phyloP scores from a whole-genome alignment of 2,797 vertebrate genomes.

The Ibycter americanus region DNA sequence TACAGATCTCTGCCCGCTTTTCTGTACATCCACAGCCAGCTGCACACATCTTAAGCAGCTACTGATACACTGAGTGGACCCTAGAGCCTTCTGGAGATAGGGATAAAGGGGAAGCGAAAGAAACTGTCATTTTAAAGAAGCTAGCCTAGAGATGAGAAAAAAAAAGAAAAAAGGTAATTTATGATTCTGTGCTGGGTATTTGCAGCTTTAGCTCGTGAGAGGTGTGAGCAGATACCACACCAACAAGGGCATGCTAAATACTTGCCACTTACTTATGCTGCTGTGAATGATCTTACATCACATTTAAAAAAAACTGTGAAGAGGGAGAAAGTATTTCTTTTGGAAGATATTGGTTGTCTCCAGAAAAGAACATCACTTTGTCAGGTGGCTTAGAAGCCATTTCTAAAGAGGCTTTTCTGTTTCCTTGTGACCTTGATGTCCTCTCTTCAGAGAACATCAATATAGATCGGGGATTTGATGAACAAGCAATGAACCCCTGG shows the following conservation, averaged over 20 bases:
- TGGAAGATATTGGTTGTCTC: not conserved
- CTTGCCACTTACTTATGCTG: not conserved
- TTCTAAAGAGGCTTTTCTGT: not conserved
- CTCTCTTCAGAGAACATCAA: not conserved
- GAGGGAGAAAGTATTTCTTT: not conserved
- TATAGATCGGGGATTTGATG: not conserved
- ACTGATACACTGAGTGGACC: not conserved
- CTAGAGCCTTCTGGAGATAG: not conserved
- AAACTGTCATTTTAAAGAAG: not conserved
- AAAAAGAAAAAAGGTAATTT: not conserved
- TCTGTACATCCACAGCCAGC: not conserved
- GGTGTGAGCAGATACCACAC: not conserved
- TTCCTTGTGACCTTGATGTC: not conserved
- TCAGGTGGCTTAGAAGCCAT: not conserved
- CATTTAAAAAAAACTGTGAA: not conserved
- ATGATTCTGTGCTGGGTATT: not conserved
- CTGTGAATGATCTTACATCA: not conserved
- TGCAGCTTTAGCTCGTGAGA: not conserved
- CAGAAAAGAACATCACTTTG: not conserved
- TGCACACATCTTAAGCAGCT: not conserved
- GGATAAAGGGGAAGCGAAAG: not conserved
- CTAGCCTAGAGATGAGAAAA: not conserved
- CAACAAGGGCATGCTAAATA: not conserved
- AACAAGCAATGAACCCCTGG: not conserved
- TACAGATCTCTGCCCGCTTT: not conserved